Conservation (phyloP, 1,140 invertebrate genomes). For the Drosophila teissieri region DNA sequence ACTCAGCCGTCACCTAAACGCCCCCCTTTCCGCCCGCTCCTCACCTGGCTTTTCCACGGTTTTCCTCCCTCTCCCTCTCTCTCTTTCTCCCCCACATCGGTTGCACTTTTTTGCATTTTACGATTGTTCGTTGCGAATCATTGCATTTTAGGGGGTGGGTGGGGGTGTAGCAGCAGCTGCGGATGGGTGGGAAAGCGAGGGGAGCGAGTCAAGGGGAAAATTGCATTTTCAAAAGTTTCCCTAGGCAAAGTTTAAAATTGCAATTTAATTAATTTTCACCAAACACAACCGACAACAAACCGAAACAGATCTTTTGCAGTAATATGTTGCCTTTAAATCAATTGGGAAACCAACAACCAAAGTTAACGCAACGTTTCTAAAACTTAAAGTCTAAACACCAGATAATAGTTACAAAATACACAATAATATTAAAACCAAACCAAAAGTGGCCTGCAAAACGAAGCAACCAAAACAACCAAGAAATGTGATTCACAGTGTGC, state of each 20-base stretch:
- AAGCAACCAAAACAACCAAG: constrained; percentile 57
- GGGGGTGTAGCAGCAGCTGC: constrained; percentile 23
- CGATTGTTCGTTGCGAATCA: constrained; percentile 65
- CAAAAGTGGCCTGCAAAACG: constrained; percentile 79
- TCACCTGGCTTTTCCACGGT: constrained; percentile 8
- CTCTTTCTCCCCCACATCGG: background rate
- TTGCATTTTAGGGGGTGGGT: constrained; percentile 32
- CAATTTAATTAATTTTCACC: constrained; percentile 61
- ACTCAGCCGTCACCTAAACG: constrained; percentile 34
- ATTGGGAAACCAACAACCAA: constrained; percentile 59
- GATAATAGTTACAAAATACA: constrained; percentile 27
- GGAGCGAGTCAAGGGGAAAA: constrained; percentile 4
- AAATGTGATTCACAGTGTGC: constrained; percentile 79
- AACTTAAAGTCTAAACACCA: constrained; percentile 46
- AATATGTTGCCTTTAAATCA: constrained; percentile 73
- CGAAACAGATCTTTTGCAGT: constrained; percentile 54
- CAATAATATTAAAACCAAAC: constrained; percentile 42
- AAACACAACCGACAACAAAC: constrained; percentile 13
- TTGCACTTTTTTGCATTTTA: constrained; percentile 53
- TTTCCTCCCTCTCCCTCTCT: background rate
- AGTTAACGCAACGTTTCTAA: constrained; percentile 80
- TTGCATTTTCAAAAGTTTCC: constrained; percentile 38
- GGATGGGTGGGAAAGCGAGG: constrained; percentile 4
- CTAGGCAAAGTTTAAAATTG: constrained; percentile 50
- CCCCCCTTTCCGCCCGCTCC: constrained; percentile 3